These are phyloP conservation scores for Pollachius pollachius DNA, from an alignment of 2,113 vertebrate genomes.

Conservation along the genomic window DNA sequence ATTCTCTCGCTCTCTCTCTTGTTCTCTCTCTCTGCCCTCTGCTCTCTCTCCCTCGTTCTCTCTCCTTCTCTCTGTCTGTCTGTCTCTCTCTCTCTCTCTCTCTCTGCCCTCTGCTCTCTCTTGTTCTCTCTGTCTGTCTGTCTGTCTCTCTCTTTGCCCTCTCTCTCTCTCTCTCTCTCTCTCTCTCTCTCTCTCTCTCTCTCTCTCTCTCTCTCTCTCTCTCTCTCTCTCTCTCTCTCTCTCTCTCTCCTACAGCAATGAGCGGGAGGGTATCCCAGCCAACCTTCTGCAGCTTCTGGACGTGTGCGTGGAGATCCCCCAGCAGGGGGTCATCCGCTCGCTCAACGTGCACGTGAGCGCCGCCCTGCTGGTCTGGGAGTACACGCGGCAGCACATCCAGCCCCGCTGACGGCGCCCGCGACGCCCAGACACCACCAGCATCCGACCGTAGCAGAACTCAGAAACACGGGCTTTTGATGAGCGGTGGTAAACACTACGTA, in stretches of 20 bases:
- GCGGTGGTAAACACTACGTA: too few species aligned
- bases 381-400: constrained; percentile 83
- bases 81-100: too few species aligned
- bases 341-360: constrained; percentile 96
- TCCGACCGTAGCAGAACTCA: background rate
- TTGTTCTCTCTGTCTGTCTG: too few species aligned
- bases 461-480: too few species aligned
- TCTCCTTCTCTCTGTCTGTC: background rate
- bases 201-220: too few species aligned
- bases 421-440: background rate
- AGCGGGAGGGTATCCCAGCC: constrained; percentile 91
- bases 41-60: background rate
- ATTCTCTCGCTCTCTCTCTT: too few species aligned
- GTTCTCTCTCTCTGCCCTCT: too few species aligned
- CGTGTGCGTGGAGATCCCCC: constrained; percentile 95
- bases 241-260: constrained; percentile 75
- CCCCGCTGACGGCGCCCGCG: background rate
- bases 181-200: too few species aligned
- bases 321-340: constrained; percentile 89
- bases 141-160: too few species aligned
- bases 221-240: too few species aligned
- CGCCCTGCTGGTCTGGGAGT: constrained; percentile 96
- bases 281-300: constrained; percentile 90
- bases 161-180: too few species aligned
- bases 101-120: background rate